Base-by-base conservation (phyloP, 2,797 vertebrate genomes). In the Remorina albescens region DNA sequence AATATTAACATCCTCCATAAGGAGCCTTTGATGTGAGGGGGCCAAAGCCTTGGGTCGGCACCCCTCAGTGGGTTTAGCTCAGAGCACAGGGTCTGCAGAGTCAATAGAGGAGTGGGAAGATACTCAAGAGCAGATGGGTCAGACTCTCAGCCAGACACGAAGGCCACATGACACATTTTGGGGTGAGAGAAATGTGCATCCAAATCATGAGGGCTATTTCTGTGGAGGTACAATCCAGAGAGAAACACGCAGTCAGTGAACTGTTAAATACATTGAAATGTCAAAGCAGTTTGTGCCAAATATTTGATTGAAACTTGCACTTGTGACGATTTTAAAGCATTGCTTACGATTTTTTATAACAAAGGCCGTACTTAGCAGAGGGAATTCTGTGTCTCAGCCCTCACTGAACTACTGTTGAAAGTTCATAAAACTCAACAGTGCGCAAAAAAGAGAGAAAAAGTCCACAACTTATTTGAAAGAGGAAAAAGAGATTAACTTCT, bases 1-100 rank as follows among this genome's bases (percentile, higher is more conserved):
- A 94, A 95, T 94, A 95, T 93, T 93, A 94, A 93, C 93, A 94
- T 94, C 93, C 93, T 94, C 91, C 85, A 91, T 70, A 67, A 88
- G 82, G 85, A 88, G 83, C 69, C 93, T 95, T 95, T 95, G 93
- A 95, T 90, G 94, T 93, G 83, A 34, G 13, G 85, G 71, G 87
- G 81, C 86, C 87, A 63, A 42, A 85, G 88, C 82, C 79, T 11
- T 58, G 84, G 92, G 90, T 91, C 89, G 76, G 74, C 82, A 67
- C 84, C 89, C 85, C 87, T 88, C 79, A 51, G 86, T 54, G 53
- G 77, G 71, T 80, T 59, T 44, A 7, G 86, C 86, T 78, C 65
- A 2, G 76, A 85, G 53, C 59, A 12, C 56, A 8, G 78, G 73
- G 56, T 76, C 83, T 53, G 62, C 53, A 83, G 82, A 88, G 90